Evolutionary conservation across 2,113 vertebrate genomes (phyloP).

Genomic region (Jacana jacana): DNA sequence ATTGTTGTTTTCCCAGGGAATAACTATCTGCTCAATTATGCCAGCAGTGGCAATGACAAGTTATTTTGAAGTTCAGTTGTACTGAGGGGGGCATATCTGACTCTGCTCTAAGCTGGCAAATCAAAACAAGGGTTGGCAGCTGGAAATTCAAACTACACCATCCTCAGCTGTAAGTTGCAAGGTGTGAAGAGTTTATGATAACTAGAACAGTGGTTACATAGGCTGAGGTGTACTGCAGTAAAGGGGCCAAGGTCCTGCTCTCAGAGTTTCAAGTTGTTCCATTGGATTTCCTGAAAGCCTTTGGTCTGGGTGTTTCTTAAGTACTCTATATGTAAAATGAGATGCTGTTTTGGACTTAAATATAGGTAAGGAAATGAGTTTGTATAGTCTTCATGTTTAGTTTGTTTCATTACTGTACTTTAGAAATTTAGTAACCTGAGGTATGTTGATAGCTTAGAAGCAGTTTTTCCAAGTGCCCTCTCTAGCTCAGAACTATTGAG

Average conservation of each 20-base stretch:
- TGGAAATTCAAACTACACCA: not conserved
- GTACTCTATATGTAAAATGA: not conserved
- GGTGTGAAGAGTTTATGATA: not conserved
- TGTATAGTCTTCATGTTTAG: not conserved
- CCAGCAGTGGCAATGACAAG: not conserved
- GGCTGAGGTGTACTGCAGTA: not conserved
- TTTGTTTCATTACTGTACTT: not conserved
- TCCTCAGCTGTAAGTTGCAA: not conserved
- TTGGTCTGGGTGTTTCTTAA: not conserved
- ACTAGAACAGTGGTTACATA: not conserved
- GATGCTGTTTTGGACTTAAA: not conserved
- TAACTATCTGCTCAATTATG: not conserved
- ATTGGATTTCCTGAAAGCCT: not conserved
- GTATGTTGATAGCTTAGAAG: not conserved
- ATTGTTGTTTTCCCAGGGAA: not conserved
- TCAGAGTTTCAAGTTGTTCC: not conserved
- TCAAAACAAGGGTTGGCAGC: not conserved
- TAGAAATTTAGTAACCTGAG: not conserved
- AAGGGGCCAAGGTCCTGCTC: not conserved
- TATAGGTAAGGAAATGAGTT: not conserved
- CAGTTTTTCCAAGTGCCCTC: not conserved
- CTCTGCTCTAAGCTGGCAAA: not conserved
- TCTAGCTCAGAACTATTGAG: not conserved
- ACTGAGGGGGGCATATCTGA: not conserved
- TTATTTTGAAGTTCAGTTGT: not conserved